Base-by-base conservation (phyloP, 2,888 invertebrate species). In the Thumatha senex region DNA sequence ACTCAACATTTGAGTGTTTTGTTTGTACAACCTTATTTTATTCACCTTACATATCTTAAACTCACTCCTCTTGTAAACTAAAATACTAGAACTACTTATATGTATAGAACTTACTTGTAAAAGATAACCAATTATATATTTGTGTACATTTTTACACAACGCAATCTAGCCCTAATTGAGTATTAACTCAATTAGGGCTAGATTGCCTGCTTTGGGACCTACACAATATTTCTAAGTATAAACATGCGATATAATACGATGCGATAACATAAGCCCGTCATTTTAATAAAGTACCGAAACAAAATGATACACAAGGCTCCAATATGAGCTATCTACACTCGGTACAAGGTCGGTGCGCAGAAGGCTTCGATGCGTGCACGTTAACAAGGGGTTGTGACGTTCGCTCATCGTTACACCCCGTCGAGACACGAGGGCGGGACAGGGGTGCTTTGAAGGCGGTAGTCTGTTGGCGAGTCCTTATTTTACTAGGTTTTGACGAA, bases 301-400 rank as follows among this genome's bases (percentile, higher is more conserved):
- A 24, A 36, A 36, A 15, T 10, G 18, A 12, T 30, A 30, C 30
- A 39, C 38, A 10, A 4, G 24, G 12, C 13, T 18, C 18, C 18
- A 24, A 2, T 24, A 24, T 24, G 18, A 24, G 18, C 3, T 24
- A 5, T 24, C 18, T 24, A 24, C 18, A 43, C 12, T 7, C 24
- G 42, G 13, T n/a, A n/a, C n/a, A 43, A 43, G 40, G 39, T 33
- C 34, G 34, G 4, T 15, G 29, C 14, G 35, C 47, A 52, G 54
- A 54, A 67, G 63, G 63, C 64, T 57, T 36, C 60, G 64, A 63
- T 58, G 61, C 56, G 51, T 18, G 53, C 61, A 55, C 67, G 51
- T 67, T 66, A 66, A 56, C 67, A 61, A 49, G 43, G 63, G 48
- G 46, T 34, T 34, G 43, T 44, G 34, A 34, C 39, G 12, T 41